Percentiles rank a stretch among this genome's conserved stretches.
Conservation (phyloP, 1,140 invertebrate species). For the Drosophila jambulina region DNA sequence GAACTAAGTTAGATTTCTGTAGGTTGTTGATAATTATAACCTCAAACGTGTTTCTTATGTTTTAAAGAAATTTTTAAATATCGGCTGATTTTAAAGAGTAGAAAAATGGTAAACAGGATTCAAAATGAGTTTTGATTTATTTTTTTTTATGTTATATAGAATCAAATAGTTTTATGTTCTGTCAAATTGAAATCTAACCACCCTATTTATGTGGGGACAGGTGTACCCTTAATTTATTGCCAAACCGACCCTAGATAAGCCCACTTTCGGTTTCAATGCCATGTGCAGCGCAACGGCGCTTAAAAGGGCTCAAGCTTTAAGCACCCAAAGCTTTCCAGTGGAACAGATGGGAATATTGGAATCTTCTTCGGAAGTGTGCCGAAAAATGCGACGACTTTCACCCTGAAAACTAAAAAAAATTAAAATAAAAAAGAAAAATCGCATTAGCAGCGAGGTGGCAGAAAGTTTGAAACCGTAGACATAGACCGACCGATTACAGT, state of each 20-base stretch:
- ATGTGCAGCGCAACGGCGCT: constrained; percentile 18
- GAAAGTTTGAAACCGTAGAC: constrained; percentile 7
- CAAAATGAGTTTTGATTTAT: background rate
- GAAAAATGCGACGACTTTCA: constrained; percentile 8
- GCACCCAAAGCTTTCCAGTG: constrained; percentile 18
- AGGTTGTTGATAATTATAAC: background rate
- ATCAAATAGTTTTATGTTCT: too few species aligned
- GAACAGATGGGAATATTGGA: background rate
- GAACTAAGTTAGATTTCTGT: background rate
- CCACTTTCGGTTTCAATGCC: constrained; percentile 42
- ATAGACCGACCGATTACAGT: constrained; percentile 16
- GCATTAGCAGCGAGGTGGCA: constrained; percentile 3
- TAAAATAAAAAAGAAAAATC: background rate
- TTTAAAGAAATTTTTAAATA: background rate
- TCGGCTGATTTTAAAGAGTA: background rate
- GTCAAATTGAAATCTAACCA: background rate
- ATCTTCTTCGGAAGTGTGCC: constrained; percentile 3
- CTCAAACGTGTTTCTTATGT: background rate
- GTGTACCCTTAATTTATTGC: background rate
- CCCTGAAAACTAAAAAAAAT: constrained; percentile 1
- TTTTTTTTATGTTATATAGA: too few species aligned
- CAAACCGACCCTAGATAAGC: constrained; percentile 19
- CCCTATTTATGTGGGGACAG: background rate
- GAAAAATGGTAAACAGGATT: background rate
- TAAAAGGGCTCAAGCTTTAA: constrained; percentile 39